Evolutionary conservation across 2,888 invertebrate species (phyloP).

Genomic region (Meiosimyza decipiens): DNA sequence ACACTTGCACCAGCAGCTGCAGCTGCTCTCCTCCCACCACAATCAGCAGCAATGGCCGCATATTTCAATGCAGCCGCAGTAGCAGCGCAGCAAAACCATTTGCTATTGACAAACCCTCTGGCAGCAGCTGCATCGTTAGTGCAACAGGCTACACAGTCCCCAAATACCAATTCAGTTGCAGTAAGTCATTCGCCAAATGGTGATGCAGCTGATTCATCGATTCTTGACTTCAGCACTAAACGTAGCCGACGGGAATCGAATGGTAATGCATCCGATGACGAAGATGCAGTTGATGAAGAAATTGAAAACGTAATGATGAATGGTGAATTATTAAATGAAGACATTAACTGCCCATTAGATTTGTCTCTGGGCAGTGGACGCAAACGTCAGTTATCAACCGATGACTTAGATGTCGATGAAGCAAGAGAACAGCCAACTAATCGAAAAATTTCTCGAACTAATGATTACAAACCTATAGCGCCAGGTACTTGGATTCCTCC

Average conservation of each 20-base stretch:
- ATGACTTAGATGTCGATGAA: conserved; percentile 69
- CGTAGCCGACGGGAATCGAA: conserved; percentile 69
- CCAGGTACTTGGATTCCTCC: conserved; percentile 82
- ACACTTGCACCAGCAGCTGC: conserved; percentile 76
- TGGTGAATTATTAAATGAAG: conserved; percentile 49
- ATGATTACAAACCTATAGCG: conserved; percentile 73
- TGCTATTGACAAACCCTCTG: conserved; percentile 80
- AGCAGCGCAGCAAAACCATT: conserved; percentile 79
- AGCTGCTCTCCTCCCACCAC: conserved; percentile 77
- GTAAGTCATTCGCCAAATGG: conserved; percentile 45
- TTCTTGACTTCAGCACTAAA: conserved; percentile 86
- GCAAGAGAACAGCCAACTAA: conserved; percentile 67
- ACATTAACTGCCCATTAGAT: conserved; percentile 75
- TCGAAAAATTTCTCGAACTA: conserved; percentile 75
- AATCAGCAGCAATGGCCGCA: conserved; percentile 85
- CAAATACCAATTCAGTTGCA: conserved; percentile 62
- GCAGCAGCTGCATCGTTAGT: conserved; percentile 76
- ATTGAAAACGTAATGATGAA: background rate
- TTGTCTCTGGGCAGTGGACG: conserved; percentile 80
- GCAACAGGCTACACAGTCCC: conserved; percentile 57
- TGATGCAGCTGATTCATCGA: conserved; percentile 70
- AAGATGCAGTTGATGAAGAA: conserved; percentile 55
- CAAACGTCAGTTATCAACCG: conserved; percentile 75
- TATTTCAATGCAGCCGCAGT: conserved; percentile 79
- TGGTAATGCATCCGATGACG: conserved; percentile 56